These are phyloP conservation scores for Trochalopteron elliotii DNA, from an alignment of 2,113 vertebrate species.

Conservation along the genomic window DNA sequence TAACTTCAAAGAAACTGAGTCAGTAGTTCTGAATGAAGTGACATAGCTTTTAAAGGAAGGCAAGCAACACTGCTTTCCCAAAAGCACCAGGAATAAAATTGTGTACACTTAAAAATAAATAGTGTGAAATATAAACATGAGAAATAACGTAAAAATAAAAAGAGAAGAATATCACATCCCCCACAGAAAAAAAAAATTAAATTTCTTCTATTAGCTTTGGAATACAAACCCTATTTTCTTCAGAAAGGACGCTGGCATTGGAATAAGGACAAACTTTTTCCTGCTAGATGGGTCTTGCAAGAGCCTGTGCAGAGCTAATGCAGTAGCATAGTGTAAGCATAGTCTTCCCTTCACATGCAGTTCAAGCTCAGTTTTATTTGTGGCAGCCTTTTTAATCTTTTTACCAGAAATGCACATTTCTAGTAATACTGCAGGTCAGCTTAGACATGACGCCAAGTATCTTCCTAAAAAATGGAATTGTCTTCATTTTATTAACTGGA, in stretches of 20 bases:
- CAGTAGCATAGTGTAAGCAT: neutral
- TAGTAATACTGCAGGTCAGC: neutral
- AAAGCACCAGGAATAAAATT: neutral
- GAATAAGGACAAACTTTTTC: neutral
- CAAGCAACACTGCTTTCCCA: neutral
- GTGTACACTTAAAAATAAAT: neutral
- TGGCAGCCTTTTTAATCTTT: neutral
- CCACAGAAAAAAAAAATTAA: neutral
- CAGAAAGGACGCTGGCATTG: neutral
- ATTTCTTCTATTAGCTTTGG: neutral
- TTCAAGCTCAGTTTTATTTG: neutral
- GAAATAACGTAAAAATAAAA: neutral
- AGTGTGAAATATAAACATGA: neutral
- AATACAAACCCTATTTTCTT: neutral
- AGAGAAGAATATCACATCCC: neutral
- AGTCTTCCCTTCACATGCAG: neutral
- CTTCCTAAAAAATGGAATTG: neutral
- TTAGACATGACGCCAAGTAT: neutral
- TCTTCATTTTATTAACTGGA: neutral
- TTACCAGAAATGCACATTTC: neutral
- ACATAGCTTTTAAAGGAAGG: neutral
- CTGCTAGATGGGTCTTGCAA: neutral
- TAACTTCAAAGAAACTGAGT: constrained; percentile 22
- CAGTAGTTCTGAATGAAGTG: constrained; percentile 1
- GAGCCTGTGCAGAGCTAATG: neutral